Evolutionary conservation across 2,113 vertebrate genomes (phyloP).

Genomic region (Cyrtonyx montezumae): DNA sequence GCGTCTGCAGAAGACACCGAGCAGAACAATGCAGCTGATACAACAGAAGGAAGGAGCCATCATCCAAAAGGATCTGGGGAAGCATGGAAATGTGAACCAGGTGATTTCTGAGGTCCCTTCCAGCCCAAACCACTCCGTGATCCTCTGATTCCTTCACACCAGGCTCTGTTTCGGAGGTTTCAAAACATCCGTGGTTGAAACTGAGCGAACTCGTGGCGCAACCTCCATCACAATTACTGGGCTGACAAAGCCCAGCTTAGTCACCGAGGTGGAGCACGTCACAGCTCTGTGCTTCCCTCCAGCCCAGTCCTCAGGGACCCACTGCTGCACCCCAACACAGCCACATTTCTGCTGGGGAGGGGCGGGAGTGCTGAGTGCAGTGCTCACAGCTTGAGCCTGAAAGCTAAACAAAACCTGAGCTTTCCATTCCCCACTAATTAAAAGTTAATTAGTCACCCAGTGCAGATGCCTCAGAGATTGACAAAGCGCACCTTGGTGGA

Average conservation of each 20-base stretch:
- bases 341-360: not conserved
- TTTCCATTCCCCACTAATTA: not conserved
- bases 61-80: not conserved
- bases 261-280: slow-evolving; percentile 22
- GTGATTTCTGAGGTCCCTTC: not conserved
- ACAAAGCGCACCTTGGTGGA: not conserved
- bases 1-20: not conserved
- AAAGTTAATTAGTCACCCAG: slow-evolving; percentile 21
- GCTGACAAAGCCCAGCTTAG: slow-evolving; percentile 21
- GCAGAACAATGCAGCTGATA: not conserved
- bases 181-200: not conserved
- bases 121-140: not conserved
- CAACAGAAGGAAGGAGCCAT: not conserved
- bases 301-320: not conserved
- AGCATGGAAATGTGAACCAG: not conserved
- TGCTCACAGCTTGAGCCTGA: not conserved
- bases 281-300: not conserved
- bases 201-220: not conserved
- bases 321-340: not conserved
- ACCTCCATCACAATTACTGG: not conserved
- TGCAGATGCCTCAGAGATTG: not conserved
- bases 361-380: not conserved
- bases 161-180: not conserved
- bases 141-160: not conserved
- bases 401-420: not conserved